These are phyloP conservation scores for Myodes glareolus DNA, from an alignment of 2,113 vertebrate genomes.

Conservation along the genomic window DNA sequence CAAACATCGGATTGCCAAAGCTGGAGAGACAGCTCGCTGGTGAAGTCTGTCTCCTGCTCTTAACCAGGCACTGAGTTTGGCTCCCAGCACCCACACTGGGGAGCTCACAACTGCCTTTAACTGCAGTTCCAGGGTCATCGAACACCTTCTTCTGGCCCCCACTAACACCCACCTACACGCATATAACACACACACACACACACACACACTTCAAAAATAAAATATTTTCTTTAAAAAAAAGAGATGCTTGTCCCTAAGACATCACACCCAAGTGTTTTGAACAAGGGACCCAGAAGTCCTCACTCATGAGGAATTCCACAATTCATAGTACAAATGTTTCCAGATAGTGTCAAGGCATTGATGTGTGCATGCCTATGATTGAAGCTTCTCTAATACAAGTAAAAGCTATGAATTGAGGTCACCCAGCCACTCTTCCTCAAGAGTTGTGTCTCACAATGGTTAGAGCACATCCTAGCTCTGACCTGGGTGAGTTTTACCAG, in stretches of 20 bases:
- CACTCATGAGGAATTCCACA: not conserved
- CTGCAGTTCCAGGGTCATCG: not conserved
- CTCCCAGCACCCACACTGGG: not conserved
- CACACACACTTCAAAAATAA: not conserved
- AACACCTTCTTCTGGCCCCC: not conserved
- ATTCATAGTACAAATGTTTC: not conserved
- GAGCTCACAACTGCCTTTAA: not conserved
- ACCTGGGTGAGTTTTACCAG: not conserved
- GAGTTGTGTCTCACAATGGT: not conserved
- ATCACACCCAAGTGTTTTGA: not conserved
- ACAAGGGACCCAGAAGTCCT: not conserved
- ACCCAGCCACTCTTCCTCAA: not conserved
- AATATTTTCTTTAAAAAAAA: not conserved
- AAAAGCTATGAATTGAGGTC: not conserved
- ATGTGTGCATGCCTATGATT: accelerated
- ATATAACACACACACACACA: not conserved
- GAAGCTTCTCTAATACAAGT: not conserved
- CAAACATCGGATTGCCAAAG: not conserved
- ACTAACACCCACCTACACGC: too few relatives aligned
- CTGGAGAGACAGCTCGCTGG: not conserved
- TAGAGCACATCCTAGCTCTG: not conserved
- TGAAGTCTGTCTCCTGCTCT: not conserved
- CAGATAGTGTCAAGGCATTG: not conserved
- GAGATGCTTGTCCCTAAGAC: not conserved
- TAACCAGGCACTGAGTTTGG: not conserved